Conservation (phyloP, 1,140 invertebrate species). For the Diachasma alloeum region DNA sequence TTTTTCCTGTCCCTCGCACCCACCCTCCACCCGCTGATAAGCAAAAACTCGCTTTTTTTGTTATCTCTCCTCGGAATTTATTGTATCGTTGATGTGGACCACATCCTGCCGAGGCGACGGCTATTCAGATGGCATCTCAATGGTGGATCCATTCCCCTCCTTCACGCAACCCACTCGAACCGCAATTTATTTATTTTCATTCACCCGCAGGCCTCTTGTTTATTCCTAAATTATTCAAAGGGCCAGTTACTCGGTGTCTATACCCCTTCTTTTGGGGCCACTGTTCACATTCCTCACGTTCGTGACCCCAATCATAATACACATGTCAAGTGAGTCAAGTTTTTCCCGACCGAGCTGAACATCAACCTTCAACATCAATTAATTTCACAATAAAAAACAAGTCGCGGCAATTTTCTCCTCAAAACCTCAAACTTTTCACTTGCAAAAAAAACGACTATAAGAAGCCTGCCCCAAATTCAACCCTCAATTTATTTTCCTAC, state of each 20-base stretch:
- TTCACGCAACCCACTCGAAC: background rate
- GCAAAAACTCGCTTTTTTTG: background rate
- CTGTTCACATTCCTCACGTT: background rate
- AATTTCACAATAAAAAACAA: too few species aligned
- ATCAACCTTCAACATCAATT: too few species aligned
- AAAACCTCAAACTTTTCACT: too few species aligned
- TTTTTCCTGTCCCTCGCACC: background rate
- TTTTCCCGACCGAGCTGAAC: too few species aligned
- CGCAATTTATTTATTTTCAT: background rate
- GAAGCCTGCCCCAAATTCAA: too few species aligned
- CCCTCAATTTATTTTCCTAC: too few species aligned
- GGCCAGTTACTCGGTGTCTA: background rate
- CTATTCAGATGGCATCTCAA: background rate
- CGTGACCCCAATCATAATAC: background rate
- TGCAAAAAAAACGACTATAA: too few species aligned
- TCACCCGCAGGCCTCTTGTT: background rate
- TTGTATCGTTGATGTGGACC: background rate
- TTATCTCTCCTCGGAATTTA: background rate
- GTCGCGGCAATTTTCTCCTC: too few species aligned
- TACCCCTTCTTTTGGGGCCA: background rate
- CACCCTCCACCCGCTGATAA: background rate
- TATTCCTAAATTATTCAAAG: background rate
- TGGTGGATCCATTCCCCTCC: background rate
- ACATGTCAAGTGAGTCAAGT: background rate
- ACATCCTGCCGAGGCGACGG: background rate